Percentiles rank a stretch among this genome's conserved stretches.
phyloP scores from a whole-genome alignment of 2,113 vertebrate species.

The Telmatochromis bifrenatus region DNA sequence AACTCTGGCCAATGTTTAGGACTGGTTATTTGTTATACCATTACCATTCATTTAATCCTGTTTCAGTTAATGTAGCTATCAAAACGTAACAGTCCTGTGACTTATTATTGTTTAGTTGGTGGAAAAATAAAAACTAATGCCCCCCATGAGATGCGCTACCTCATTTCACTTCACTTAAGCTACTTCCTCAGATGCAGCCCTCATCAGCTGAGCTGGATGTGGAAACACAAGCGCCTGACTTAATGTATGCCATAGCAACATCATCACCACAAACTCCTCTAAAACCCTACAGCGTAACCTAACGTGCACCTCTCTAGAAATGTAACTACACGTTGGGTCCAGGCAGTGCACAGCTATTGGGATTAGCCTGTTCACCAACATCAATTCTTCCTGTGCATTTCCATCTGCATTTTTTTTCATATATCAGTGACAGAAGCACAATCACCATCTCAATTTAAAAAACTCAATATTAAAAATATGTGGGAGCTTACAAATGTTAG shows the following conservation, averaged over 20 bases:
- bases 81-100: neutral
- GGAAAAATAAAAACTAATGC: neutral
- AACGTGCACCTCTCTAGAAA: neutral
- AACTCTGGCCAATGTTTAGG: neutral
- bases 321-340: neutral
- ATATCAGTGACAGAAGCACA: neutral
- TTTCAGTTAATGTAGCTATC: neutral
- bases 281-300: neutral
- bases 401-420: neutral
- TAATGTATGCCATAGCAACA: neutral
- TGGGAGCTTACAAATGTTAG: neutral
- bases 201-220: neutral
- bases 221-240: neutral
- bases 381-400: neutral
- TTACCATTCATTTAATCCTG: neutral
- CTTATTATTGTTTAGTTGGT: neutral
- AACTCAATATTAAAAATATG: neutral
- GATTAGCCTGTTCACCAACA: neutral
- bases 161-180: neutral
- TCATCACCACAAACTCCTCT: neutral
- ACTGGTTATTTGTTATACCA: neutral
- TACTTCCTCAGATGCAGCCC: neutral
- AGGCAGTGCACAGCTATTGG: neutral
- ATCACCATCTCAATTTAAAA: neutral
- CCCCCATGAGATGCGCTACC: neutral